phyloP scores from a whole-genome alignment of 1,140 invertebrate genomes.

The Heliconius himera region DNA sequence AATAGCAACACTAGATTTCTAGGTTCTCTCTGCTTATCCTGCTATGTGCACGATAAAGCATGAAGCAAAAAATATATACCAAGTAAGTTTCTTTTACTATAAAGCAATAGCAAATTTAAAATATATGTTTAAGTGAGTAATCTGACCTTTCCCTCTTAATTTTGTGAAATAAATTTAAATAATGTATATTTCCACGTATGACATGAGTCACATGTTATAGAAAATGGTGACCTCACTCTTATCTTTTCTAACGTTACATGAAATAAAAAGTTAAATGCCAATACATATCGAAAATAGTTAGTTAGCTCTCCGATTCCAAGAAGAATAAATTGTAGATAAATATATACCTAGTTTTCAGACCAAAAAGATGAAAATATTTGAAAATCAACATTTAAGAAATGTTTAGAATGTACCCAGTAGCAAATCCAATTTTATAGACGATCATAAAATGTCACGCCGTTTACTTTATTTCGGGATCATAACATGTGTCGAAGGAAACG shows the following conservation, averaged over 20 bases:
- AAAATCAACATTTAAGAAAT: background rate
- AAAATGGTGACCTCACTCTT: background rate
- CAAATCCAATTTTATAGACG: slow-evolving; percentile 20
- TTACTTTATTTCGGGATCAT: slow-evolving; percentile 40
- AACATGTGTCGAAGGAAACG: slow-evolving; percentile 56
- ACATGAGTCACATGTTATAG: too few species aligned
- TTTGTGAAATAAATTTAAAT: background rate
- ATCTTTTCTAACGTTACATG: background rate
- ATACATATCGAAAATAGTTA: background rate
- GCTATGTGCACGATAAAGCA: too few species aligned
- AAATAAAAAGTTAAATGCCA: background rate
- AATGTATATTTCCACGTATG: background rate
- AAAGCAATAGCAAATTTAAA: background rate
- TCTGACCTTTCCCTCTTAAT: background rate
- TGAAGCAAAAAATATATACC: too few species aligned
- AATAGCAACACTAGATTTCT: too few species aligned
- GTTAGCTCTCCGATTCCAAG: too few species aligned
- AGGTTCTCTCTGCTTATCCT: too few species aligned
- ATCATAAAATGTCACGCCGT: slow-evolving; percentile 32
- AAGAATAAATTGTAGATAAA: too few species aligned
- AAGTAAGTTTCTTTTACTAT: background rate
- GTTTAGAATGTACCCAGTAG: slow-evolving; percentile 10
- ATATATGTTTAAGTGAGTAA: background rate
- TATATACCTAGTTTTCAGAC: background rate
- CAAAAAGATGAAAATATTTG: background rate